Evolutionary conservation across 2,113 vertebrate genomes (phyloP).

Genomic region (Ellobius talpinus): DNA sequence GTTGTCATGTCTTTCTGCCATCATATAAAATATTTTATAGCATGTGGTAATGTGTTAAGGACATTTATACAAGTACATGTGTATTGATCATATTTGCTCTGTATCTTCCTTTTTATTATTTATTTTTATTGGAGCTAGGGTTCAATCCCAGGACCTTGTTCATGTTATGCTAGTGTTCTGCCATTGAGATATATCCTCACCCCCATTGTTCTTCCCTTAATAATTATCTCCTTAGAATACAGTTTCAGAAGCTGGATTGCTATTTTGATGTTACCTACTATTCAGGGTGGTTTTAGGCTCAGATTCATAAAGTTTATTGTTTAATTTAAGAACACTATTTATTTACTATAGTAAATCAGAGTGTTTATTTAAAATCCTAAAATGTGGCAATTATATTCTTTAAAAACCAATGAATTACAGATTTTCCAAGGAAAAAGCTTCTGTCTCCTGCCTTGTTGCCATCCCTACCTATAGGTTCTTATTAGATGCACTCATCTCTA

Average conservation of each 20-base stretch:
- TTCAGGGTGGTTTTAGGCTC: slow-evolving; percentile 6
- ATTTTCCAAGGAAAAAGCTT: neutral
- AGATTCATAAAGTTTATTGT: neutral
- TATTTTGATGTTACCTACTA: neutral
- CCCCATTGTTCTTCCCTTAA: neutral
- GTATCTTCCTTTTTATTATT: neutral
- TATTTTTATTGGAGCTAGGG: neutral
- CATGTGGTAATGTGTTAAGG: neutral
- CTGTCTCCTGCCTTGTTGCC: neutral
- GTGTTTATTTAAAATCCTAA: neutral
- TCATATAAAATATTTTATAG: slow-evolving; percentile 9
- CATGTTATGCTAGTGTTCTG: neutral
- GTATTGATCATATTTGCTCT: neutral
- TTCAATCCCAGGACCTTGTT: neutral
- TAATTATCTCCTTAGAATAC: neutral
- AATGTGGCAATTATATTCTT: neutral
- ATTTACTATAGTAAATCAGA: neutral
- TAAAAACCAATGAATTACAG: neutral
- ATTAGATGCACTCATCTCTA: neutral
- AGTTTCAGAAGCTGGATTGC: neutral
- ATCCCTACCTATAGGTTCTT: neutral
- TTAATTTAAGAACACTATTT: slow-evolving; percentile 49
- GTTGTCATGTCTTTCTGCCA: neutral
- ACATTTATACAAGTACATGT: neutral
- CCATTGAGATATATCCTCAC: neutral